Evolutionary conservation across 2,113 vertebrate species (phyloP).

Genomic region (Grus americana): DNA sequence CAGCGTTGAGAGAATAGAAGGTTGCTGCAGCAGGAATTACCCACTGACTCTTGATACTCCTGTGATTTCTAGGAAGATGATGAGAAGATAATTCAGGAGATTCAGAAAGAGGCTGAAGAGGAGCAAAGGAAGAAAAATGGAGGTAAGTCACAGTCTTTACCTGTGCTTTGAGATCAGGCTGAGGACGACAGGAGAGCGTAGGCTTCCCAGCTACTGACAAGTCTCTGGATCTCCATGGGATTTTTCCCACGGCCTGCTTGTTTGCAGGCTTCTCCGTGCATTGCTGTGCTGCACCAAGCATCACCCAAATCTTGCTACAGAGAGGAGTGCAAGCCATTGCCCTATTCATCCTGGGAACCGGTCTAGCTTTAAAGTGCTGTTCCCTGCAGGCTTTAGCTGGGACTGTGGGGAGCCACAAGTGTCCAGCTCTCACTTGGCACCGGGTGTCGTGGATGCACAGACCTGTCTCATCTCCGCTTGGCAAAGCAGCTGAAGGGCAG

Average conservation of each 20-base stretch:
- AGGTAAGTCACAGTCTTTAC: slow-evolving; percentile 70
- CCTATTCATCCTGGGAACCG: neutral
- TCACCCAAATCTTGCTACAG: neutral
- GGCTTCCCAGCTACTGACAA: neutral
- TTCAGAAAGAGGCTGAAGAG: slow-evolving; percentile 92
- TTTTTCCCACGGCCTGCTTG: neutral
- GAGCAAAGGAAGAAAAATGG: slow-evolving; percentile 89
- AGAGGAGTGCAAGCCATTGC: neutral
- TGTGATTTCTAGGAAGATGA: slow-evolving; percentile 84
- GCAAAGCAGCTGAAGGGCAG: neutral
- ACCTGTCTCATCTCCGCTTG: neutral
- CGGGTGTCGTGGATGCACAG: fast-evolving
- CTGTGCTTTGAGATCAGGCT: neutral
- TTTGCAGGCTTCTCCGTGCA: neutral
- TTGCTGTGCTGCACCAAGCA: neutral
- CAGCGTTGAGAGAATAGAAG: neutral
- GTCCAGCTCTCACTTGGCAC: fast-evolving
- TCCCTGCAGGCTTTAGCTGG: neutral
- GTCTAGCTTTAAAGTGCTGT: neutral
- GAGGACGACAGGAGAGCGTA: neutral
- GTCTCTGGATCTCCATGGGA: neutral
- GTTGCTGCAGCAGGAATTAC: neutral
- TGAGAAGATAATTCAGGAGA: slow-evolving; percentile 92
- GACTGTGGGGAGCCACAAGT: neutral
- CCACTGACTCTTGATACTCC: neutral